These are phyloP conservation scores for Acrobasis suavella DNA, from an alignment of 2,888 invertebrate genomes.

Conservation along the genomic window DNA sequence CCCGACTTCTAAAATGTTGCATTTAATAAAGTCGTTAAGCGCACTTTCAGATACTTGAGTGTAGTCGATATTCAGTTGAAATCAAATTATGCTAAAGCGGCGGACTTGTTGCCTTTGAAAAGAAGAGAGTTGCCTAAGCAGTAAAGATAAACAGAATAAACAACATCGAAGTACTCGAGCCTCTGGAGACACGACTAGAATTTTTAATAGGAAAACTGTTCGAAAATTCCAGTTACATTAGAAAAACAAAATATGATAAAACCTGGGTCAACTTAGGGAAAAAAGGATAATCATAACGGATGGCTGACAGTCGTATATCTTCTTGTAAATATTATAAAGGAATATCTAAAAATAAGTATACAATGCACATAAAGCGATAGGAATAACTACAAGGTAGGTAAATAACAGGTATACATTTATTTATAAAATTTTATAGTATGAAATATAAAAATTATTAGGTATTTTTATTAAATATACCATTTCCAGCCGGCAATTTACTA, in stretches of 20 bases:
- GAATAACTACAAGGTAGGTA: no score
- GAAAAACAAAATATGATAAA: constrained; percentile 22
- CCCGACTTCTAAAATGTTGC: background rate
- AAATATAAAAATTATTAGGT: no score
- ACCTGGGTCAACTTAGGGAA: constrained; percentile 9
- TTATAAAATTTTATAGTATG: no score
- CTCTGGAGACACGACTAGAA: constrained; percentile 29
- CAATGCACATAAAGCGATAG: background rate
- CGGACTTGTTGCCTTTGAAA: constrained; percentile 28
- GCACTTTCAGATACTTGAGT: background rate
- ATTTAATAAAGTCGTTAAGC: background rate
- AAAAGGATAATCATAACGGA: constrained; percentile 10
- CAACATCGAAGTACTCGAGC: constrained; percentile 29
- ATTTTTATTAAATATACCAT: no score
- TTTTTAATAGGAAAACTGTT: constrained; percentile 22
- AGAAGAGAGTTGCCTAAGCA: constrained; percentile 29
- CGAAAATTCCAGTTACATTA: constrained; percentile 24
- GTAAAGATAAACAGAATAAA: constrained; percentile 32
- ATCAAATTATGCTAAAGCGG: constrained; percentile 13
- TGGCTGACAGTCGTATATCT: background rate
- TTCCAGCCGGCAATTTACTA: no score
- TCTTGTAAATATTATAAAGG: background rate
- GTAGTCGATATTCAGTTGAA: background rate
- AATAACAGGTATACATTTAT: no score
- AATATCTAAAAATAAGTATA: background rate